Evolutionary conservation across 2,113 vertebrate genomes (phyloP).

Genomic region (Mystacornis crossleyi): DNA sequence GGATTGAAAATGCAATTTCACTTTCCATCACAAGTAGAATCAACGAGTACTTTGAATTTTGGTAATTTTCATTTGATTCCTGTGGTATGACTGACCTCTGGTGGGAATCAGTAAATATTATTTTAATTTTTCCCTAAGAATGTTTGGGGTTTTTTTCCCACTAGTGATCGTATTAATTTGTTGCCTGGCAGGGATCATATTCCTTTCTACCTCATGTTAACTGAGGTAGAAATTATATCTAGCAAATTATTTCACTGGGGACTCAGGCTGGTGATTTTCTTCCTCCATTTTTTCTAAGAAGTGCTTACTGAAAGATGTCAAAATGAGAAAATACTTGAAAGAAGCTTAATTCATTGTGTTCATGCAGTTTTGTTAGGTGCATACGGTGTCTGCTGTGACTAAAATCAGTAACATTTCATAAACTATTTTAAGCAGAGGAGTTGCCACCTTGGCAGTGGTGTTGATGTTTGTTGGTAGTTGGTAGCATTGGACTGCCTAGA

Average conservation of each 20-base stretch:
- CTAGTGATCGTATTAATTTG: background rate
- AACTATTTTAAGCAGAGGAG: background rate
- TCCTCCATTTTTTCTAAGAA: background rate
- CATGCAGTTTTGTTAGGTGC: background rate
- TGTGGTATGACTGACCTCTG: slow-evolving; percentile 64
- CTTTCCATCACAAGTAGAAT: background rate
- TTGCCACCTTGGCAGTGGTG: background rate
- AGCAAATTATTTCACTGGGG: background rate
- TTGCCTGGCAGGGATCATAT: background rate
- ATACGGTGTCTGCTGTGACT: background rate
- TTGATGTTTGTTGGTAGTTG: background rate
- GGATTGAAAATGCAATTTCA: background rate
- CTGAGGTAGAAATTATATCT: background rate
- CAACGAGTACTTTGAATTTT: background rate
- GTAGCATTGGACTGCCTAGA: background rate
- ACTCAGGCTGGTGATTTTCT: background rate
- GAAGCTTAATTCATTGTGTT: background rate
- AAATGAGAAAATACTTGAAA: background rate
- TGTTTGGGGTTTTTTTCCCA: background rate
- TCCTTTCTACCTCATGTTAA: background rate
- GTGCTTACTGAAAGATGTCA: background rate
- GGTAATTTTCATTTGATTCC: background rate
- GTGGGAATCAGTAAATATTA: slow-evolving; percentile 20
- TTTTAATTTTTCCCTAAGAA: background rate
- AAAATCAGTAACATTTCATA: background rate